Base-by-base conservation (phyloP, 2,113 vertebrate genomes). In the Fukomys damarensis region DNA sequence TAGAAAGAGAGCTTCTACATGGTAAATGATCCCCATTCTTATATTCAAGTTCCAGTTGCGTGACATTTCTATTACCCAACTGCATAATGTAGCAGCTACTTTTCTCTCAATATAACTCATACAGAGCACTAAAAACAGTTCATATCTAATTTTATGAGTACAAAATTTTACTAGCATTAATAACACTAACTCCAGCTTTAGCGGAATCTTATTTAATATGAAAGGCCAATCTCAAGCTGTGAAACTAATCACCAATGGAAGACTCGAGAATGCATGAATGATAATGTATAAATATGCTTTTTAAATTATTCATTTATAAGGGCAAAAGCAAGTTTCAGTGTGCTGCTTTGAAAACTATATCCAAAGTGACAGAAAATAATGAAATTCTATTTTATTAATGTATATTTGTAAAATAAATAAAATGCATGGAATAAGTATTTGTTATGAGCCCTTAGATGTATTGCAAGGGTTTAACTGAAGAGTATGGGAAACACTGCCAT, bases 261-360 rank as follows among this genome's bases (percentile, higher is more conserved):
- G 99, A 99, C 99, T 99, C 99, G 98, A 99, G 99, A 99, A 99
- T 98, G 98, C 98, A 98, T 98, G 98, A 98, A 98, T 98, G 98
- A 99, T 99, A 99, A 98, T 99, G 98, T 99, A 99, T 98, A 99
- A 99, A 99, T 99, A 99, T 98, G 98, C 98, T 98, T 98, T 83
- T 98, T 98, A 98, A 99, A 54, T 99, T 98, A 99, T 99, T 99
- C 99, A 99, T 99, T 99, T 99, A 99, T 98, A 98, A 99, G 43
- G 99, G 99, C 99, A 99, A 99, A 99, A 99, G 99, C 98, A 98
- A 99, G 99, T 99, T 99, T 99, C 99, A 98, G 98, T 98, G 98
- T 99, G 98, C 98, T 99, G 98, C 99, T 99, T 99, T 99, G 99
- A 99, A 99, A 99, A 99, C 99, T 99, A 99, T 99, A 99, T 99